These are phyloP conservation scores for Pedionomus torquatus DNA, from an alignment of 2,113 vertebrate genomes.

Conservation along the genomic window DNA sequence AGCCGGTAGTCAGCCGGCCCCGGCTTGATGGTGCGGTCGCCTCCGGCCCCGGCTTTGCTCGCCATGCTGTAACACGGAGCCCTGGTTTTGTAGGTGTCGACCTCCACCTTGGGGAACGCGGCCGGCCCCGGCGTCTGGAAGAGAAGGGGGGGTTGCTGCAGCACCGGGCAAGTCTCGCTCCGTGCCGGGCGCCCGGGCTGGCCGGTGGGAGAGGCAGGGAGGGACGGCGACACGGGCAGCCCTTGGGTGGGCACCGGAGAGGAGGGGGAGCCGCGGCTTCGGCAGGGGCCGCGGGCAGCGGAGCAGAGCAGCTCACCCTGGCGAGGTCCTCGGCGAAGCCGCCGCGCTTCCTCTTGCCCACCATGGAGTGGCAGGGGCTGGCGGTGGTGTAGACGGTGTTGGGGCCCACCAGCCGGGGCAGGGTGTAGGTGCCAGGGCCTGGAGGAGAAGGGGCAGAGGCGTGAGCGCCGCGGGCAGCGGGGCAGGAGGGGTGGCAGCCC, in stretches of 20 bases:
- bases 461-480: neutral
- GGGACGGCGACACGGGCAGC: neutral
- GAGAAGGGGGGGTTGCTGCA: neutral
- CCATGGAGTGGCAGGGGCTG: neutral
- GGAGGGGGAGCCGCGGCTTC: neutral
- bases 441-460: neutral
- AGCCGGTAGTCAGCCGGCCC: neutral
- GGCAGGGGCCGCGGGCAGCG: neutral
- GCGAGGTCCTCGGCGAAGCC: neutral
- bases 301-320: neutral
- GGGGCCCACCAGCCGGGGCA: neutral
- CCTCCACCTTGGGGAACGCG: fast-evolving
- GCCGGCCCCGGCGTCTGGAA: neutral
- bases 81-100: neutral
- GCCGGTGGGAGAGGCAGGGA: neutral
- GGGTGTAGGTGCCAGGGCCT: neutral
- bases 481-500: too few relatives aligned
- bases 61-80: neutral
- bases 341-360: neutral
- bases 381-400: neutral
- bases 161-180: too few relatives aligned
- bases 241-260: neutral
- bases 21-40: fast-evolving
- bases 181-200: fast-evolving
- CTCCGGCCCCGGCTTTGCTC: neutral